phyloP scores from a whole-genome alignment of 1,140 invertebrate species.

The Riptortus pedestris region DNA sequence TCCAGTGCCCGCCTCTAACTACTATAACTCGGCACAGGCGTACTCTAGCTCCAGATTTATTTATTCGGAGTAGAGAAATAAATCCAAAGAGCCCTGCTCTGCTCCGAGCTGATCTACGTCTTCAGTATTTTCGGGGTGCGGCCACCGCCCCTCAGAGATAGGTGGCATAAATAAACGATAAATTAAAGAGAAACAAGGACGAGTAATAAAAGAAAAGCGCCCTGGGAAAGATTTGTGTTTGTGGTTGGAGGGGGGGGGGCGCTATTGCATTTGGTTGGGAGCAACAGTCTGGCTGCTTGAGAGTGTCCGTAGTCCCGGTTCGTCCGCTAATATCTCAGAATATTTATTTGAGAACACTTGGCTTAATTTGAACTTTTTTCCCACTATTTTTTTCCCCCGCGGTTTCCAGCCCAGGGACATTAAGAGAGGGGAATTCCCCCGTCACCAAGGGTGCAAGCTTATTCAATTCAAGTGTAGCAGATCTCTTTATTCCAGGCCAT shows the following conservation, averaged over 20 bases:
- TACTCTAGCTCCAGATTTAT: too few species aligned
- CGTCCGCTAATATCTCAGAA: neutral
- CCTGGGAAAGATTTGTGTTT: conserved; percentile 16
- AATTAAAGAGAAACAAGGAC: conserved; percentile 16
- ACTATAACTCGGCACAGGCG: neutral
- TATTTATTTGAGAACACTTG: neutral
- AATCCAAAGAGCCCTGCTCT: too few species aligned
- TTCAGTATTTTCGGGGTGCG: conserved; percentile 8
- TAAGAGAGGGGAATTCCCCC: too few species aligned
- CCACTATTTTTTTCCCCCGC: neutral
- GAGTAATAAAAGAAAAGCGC: conserved; percentile 23
- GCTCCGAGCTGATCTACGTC: conserved; percentile 7
- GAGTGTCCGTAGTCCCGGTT: too few species aligned
- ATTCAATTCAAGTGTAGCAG: too few species aligned
- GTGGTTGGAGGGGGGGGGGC: too few species aligned
- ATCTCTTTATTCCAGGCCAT: too few species aligned
- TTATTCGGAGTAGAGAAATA: too few species aligned
- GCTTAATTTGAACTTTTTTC: neutral
- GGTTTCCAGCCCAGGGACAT: too few species aligned
- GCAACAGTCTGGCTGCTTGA: conserved; percentile 5
- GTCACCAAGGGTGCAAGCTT: too few species aligned
- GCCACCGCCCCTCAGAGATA: neutral
- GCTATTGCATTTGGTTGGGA: conserved; percentile 15
- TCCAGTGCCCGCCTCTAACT: too few species aligned
- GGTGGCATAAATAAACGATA: conserved; percentile 25